Evolutionary conservation across 1,140 invertebrate genomes (phyloP), one percentile per base, ranked within the genome.

Genomic region (Eriosoma lanigerum): DNA sequence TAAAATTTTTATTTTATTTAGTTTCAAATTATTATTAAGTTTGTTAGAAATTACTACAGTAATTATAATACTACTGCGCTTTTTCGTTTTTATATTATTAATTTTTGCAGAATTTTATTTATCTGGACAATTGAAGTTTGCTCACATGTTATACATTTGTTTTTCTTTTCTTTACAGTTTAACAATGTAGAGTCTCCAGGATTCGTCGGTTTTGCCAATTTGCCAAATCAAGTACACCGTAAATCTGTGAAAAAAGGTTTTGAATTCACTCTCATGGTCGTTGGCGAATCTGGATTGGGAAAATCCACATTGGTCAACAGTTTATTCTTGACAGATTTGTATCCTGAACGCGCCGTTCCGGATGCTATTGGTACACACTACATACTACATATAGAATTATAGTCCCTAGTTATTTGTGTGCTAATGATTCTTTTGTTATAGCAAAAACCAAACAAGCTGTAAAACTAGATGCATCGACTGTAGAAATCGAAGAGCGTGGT

Each of bases 291-390:
- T 83, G 98, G 98, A 1, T 87, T 99, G 32, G 98, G 98, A 26
- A 99, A 99, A 88, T 98, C 96, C 0, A 99, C 98, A 9, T 89
- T 99, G 81, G 96, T 99, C 54, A 99, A 99, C 86, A 97, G 96
- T 80, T 87, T 99, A n/a, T 99, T 99, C 86, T 87, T 98, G 15
- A 97, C 97, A 29, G 97, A 99, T 87, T 87, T 97, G 38, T 96
- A 97, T 87, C 93, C 94, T 29, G 94, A 96, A 86, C 88, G 94
- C 86, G 89, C 94, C 80, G 92, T 95, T 84, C 93, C 93, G 82
- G 93, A 94, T 88, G 93, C 93, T 75, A 89, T 92, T 85, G 94
- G 93, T 95, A 87, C 19, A n/a, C n/a, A n/a, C n/a, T n/a, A n/a
- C n/a, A n/a, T n/a, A n/a, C 13, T 10, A 21, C 32, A 21, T 38